These are phyloP conservation scores for Glomeris marginata DNA, from an alignment of 2,888 invertebrate genomes.

Conservation along the genomic window DNA sequence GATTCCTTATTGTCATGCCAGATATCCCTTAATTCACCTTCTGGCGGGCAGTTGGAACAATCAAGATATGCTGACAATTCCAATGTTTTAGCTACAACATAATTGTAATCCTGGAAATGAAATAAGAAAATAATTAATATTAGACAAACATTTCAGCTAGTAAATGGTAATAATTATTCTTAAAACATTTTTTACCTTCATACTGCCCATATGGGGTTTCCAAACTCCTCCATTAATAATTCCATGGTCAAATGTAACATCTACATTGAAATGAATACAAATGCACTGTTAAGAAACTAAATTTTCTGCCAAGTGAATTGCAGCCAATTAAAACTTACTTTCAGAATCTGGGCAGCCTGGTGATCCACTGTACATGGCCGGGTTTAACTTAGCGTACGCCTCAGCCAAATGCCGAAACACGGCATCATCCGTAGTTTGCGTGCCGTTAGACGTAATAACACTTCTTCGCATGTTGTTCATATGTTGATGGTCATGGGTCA, in stretches of 20 bases:
- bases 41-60: slow-evolving; percentile 78
- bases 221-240: slow-evolving; percentile 5
- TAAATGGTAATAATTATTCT: background rate
- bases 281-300: no score
- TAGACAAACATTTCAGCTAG: no score
- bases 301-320: no score
- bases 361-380: slow-evolving; percentile 13
- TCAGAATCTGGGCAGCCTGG: background rate
- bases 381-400: slow-evolving; percentile 18
- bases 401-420: slow-evolving; percentile 16
- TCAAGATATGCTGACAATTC: slow-evolving; percentile 90
- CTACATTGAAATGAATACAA: background rate
- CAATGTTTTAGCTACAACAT: slow-evolving; percentile 75
- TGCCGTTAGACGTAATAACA: background rate
- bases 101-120: slow-evolving; percentile 99
- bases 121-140: no score
- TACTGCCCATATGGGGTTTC: slow-evolving; percentile 9
- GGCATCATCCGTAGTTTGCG: slow-evolving; percentile 11
- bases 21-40: slow-evolving; percentile 51
- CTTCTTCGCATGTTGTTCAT: no score
- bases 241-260: slow-evolving; percentile 4
- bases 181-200: slow-evolving; percentile 6
- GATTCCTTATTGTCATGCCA: slow-evolving; percentile 84
- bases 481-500: no score
- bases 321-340: background rate